phyloP scores from a whole-genome alignment of 2,888 invertebrate genomes.

The Nyleta sp. region DNA sequence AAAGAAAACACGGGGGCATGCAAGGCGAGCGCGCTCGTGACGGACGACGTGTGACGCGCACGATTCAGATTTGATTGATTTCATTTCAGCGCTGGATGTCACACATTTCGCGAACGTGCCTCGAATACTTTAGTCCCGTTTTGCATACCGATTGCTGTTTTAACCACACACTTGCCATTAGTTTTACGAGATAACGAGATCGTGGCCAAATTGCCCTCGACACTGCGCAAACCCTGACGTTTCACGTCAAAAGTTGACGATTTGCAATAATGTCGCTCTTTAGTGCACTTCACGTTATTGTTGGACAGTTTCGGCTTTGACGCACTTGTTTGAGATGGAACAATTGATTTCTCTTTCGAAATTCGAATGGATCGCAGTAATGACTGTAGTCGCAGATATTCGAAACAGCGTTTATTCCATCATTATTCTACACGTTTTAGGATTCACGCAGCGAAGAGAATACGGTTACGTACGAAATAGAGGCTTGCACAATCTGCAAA shows the following conservation, averaged over 20 bases:
- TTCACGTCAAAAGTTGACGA: conserved; percentile 31
- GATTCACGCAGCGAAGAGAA: conserved; percentile 19
- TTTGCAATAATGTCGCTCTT: conserved; percentile 27
- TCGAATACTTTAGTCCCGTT: conserved; percentile 66
- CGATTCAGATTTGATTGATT: conserved; percentile 79
- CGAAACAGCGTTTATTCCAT: conserved; percentile 8
- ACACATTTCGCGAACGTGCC: conserved; percentile 77
- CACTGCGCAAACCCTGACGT: conserved; percentile 3
- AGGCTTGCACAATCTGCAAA: conserved; percentile 29
- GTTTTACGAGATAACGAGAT: conserved; percentile 71
- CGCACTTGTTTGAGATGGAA: no score
- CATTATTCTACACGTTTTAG: neutral
- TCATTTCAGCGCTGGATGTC: conserved; percentile 68
- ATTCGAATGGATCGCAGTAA: conserved; percentile 6
- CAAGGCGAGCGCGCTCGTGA: conserved; percentile 39
- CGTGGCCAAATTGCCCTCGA: conserved; percentile 36
- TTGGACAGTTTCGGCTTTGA: neutral
- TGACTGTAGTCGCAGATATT: neutral
- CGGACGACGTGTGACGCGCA: conserved; percentile 62
- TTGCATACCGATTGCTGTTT: conserved; percentile 78
- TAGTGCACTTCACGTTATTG: conserved; percentile 17
- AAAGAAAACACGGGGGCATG: conserved; percentile 44
- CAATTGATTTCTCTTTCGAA: conserved; percentile 18
- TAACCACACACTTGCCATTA: conserved; percentile 71
- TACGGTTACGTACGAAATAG: conserved; percentile 27